Evolutionary conservation across 2,888 invertebrate genomes (phyloP).

Genomic region (Priocnemis perturbator): DNA sequence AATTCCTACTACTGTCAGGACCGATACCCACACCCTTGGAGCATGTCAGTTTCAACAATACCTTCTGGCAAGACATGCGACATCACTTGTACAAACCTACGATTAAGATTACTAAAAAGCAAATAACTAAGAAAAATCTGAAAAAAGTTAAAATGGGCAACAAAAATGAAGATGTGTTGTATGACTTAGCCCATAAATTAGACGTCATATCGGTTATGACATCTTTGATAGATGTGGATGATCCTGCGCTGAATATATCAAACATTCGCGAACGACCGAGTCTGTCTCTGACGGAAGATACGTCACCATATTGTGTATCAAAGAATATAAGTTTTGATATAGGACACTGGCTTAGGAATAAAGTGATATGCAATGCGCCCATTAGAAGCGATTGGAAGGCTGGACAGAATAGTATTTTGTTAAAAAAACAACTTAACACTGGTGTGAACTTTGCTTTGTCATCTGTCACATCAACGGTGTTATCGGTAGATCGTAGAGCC

Average conservation of each 20-base stretch:
- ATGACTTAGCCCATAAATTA: slow-evolving; percentile 57
- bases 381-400: slow-evolving; percentile 34
- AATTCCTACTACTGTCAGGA: slow-evolving; percentile 82
- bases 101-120: slow-evolving; percentile 56
- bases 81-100: slow-evolving; percentile 63
- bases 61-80: slow-evolving; percentile 63
- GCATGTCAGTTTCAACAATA: slow-evolving; percentile 43
- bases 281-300: slow-evolving; percentile 71
- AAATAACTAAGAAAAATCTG: slow-evolving; percentile 41
- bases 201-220: slow-evolving; percentile 64
- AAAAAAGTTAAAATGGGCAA: slow-evolving; percentile 6
- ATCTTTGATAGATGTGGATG: slow-evolving; percentile 59
- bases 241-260: slow-evolving; percentile 65
- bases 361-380: not conserved
- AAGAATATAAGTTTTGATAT: slow-evolving; percentile 66
- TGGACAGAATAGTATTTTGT: slow-evolving; percentile 29
- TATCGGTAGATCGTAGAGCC: slow-evolving; percentile 79
- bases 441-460: slow-evolving; percentile 74
- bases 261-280: slow-evolving; percentile 68
- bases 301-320: slow-evolving; percentile 58
- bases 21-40: slow-evolving; percentile 37
- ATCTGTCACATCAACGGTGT: slow-evolving; percentile 76
- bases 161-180: slow-evolving; percentile 29
- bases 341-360: not conserved
- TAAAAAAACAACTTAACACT: slow-evolving; percentile 56